phyloP scores from a whole-genome alignment of 2,888 invertebrate genomes.

The Heliconius sara region DNA sequence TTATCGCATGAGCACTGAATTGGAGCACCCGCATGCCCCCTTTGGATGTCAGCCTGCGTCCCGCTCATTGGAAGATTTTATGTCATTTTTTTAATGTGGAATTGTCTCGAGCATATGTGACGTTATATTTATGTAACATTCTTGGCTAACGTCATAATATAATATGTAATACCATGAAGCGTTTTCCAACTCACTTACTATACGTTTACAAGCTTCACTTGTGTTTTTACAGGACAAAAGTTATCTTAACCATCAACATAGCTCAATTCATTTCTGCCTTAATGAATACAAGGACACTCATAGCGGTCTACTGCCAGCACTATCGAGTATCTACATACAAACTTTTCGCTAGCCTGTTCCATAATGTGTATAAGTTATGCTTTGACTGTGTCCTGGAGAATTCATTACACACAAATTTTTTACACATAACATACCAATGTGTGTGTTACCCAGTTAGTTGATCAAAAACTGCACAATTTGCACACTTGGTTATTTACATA shows the following conservation, averaged over 20 bases:
- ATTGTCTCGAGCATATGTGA: slow-evolving; percentile 2
- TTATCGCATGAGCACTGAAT: slow-evolving; percentile 75
- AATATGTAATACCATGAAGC: not conserved
- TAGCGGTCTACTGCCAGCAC: not conserved
- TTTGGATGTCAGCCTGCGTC: slow-evolving; percentile 62
- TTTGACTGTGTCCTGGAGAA: slow-evolving; percentile 62
- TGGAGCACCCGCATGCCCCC: slow-evolving; percentile 79
- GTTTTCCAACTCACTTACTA: not conserved
- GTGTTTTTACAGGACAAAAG: not conserved
- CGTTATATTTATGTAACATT: not conserved
- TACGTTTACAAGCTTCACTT: not conserved
- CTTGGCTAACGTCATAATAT: not conserved
- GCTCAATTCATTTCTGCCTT: slow-evolving; percentile 19
- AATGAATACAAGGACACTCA: slow-evolving; percentile 4
- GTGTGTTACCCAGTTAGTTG: not conserved
- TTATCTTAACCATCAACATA: not conserved
- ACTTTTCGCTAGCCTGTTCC: slow-evolving; percentile 1
- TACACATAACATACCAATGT: too few species aligned
- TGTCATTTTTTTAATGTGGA: slow-evolving; percentile 1
- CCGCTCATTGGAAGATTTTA: slow-evolving; percentile 45
- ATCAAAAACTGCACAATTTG: not conserved
- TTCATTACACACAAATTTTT: not conserved
- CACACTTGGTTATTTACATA: slow-evolving; percentile 9
- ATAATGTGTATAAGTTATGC: slow-evolving; percentile 53
- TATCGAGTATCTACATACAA: not conserved